A percentile compares a stretch with the other conserved stretches of the same genome.
Conservation (phyloP, 2,113 vertebrate genomes). For the Gambusia holbrooki region DNA sequence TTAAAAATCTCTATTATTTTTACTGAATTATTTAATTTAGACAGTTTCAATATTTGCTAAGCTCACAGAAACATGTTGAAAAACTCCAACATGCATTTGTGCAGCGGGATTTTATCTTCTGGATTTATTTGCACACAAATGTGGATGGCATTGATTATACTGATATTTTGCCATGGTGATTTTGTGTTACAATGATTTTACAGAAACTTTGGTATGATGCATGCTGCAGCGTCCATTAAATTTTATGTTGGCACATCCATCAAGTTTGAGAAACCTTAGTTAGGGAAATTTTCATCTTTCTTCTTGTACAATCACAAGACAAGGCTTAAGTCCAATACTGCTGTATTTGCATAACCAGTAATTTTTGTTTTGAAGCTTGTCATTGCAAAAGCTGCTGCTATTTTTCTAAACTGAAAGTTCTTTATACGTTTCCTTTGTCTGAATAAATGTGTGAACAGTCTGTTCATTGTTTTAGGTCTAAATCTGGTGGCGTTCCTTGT, state of each 20-base stretch:
- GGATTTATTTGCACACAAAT: no score
- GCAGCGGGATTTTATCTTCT: no score
- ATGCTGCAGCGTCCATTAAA: not conserved
- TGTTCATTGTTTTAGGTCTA: slow-evolving; percentile 71
- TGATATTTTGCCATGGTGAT: no score
- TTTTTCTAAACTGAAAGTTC: not conserved
- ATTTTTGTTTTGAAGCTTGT: not conserved
- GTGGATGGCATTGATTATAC: no score
- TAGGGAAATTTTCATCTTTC: not conserved
- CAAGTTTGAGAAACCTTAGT: not conserved
- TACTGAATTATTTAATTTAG: no score
- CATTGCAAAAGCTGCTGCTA: not conserved
- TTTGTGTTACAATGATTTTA: no score
- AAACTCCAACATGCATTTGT: no score
- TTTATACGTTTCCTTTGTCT: slow-evolving; percentile 2
- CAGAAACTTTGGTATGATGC: not conserved
- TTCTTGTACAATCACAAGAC: not conserved
- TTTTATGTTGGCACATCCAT: not conserved
- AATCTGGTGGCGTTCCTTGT: slow-evolving; percentile 84
- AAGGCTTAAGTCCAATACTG: not conserved
- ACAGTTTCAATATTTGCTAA: no score
- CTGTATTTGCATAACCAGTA: not conserved
- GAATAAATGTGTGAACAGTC: slow-evolving; percentile 4
- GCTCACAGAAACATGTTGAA: no score
- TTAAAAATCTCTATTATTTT: no score